phyloP scores from a whole-genome alignment of 1,140 invertebrate genomes.

The Drosophila pectinifera region DNA sequence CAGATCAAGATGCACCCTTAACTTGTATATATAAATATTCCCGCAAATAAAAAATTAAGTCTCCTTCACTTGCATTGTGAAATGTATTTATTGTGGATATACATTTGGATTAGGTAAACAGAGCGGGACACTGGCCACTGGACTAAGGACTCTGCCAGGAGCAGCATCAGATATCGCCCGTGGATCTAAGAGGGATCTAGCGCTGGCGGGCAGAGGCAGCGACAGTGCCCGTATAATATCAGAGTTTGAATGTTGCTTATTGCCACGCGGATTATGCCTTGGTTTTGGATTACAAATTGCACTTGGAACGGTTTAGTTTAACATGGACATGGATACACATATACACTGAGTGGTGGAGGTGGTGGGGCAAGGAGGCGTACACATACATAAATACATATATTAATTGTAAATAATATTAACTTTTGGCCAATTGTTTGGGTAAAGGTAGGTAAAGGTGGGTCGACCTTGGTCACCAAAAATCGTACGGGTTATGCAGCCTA shows the following conservation, averaged over 20 bases:
- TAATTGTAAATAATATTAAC: constrained; percentile 40
- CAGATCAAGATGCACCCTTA: too few species aligned
- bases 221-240: constrained; percentile 12
- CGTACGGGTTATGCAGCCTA: constrained; percentile 12
- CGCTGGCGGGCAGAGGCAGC: background rate
- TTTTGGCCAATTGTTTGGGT: constrained; percentile 63
- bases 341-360: constrained; percentile 35
- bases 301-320: constrained; percentile 68
- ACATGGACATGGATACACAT: constrained; percentile 49
- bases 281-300: constrained; percentile 67
- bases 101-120: constrained; percentile 34
- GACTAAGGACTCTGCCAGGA: background rate
- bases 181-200: too few species aligned
- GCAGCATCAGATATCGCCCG: background rate
- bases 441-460: background rate
- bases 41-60: background rate
- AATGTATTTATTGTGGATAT: constrained; percentile 32
- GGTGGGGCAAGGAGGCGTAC: constrained; percentile 9
- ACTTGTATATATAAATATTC: too few species aligned
- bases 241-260: constrained; percentile 26
- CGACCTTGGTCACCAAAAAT: background rate
- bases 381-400: constrained; percentile 17
- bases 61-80: background rate
- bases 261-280: constrained; percentile 20
- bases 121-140: constrained; percentile 3